Evolutionary conservation across 2,113 vertebrate species (phyloP).

Genomic region (Telmatochromis sp.): DNA sequence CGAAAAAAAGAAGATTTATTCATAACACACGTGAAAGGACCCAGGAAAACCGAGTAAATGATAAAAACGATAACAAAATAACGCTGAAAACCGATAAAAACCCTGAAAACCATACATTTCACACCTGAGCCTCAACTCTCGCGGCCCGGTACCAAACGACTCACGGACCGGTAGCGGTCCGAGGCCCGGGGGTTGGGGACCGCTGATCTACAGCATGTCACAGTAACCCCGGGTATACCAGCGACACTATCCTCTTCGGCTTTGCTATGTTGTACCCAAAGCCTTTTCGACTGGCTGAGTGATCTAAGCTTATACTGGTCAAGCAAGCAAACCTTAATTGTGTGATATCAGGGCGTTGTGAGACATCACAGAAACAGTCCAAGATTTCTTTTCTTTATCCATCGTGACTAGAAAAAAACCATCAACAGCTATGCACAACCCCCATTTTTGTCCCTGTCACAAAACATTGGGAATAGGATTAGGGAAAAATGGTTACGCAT

Average conservation of each 20-base stretch:
- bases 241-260: accelerated
- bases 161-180: accelerated
- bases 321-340: not conserved
- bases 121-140: no score
- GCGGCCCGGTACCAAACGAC: no score
- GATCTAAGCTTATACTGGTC: not conserved
- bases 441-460: not conserved
- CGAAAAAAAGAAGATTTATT: no score
- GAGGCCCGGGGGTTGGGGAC: no score
- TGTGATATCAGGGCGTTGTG: not conserved
- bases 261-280: not conserved
- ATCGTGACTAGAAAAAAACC: accelerated
- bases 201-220: accelerated
- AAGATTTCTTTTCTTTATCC: not conserved
- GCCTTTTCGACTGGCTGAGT: accelerated
- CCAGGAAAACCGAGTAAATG: accelerated
- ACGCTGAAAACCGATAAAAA: no score
- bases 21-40: no score
- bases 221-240: not conserved
- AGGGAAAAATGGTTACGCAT: not conserved
- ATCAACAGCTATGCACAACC: not conserved
- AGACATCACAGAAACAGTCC: not conserved
- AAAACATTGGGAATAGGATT: accelerated
- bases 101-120: no score
- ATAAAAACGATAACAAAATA: no score